These are phyloP conservation scores for Caenorhabditis drosophilae DNA, from an alignment of 2,888 invertebrate species.

Conservation along the genomic window DNA sequence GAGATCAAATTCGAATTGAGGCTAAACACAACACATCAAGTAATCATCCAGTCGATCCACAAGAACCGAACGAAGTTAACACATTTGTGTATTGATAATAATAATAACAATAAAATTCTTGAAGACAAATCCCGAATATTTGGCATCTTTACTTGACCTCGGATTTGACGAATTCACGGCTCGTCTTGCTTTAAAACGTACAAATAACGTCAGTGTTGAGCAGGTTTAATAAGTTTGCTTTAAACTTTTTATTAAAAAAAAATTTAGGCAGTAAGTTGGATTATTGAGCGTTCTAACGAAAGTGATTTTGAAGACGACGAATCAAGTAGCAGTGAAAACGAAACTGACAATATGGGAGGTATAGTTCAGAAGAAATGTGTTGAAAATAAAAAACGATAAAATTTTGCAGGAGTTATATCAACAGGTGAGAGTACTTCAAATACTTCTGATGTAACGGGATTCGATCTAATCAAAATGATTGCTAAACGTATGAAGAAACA, in stretches of 20 bases:
- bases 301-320: slow-evolving; percentile 51
- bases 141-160: slow-evolving; percentile 50
- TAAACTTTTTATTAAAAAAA: slow-evolving; percentile 6
- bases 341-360: slow-evolving; percentile 45
- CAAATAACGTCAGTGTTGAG: slow-evolving; percentile 51
- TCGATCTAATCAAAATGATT: slow-evolving; percentile 5
- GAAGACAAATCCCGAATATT: slow-evolving; percentile 34
- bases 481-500: slow-evolving; percentile 7
- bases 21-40: slow-evolving; percentile 1
- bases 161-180: slow-evolving; percentile 58
- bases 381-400: not conserved
- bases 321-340: slow-evolving; percentile 39
- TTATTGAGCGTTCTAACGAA: slow-evolving; percentile 56
- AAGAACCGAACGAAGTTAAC: slow-evolving; percentile 31
- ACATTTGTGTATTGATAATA: not conserved
- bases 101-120: not conserved
- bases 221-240: slow-evolving; percentile 30
- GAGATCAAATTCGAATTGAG: not conserved
- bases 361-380: too few relatives aligned
- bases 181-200: slow-evolving; percentile 49
- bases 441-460: not conserved
- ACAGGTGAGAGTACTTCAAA: slow-evolving; percentile 3
- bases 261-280: slow-evolving; percentile 53
- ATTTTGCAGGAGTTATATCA: slow-evolving; percentile 8
- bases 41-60: slow-evolving; percentile 34